A percentile compares a stretch with the other conserved stretches of the same genome.
These are phyloP conservation scores for Monopis laevigella DNA, from an alignment of 2,888 invertebrate genomes.

Conservation along the genomic window DNA sequence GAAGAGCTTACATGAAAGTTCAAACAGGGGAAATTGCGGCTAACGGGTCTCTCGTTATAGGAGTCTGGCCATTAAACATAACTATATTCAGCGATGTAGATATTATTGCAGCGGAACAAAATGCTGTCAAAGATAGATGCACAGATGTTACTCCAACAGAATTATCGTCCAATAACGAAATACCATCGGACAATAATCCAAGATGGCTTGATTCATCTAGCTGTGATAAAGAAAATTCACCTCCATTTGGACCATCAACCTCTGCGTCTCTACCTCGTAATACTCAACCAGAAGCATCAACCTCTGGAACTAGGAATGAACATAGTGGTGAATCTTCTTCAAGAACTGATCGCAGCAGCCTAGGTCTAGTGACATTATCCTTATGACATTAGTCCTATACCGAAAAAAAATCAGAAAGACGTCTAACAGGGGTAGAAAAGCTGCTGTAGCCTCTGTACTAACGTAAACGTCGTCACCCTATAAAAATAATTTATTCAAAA, in stretches of 20 bases:
- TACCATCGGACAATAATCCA: conserved; percentile 6
- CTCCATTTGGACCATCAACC: conserved; percentile 6
- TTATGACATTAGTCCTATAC: conserved; percentile 18
- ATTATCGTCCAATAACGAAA: conserved; percentile 5
- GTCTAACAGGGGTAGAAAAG: conserved; percentile 16
- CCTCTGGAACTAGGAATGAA: conserved; percentile 14
- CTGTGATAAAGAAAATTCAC: not conserved
- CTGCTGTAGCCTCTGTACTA: conserved; percentile 13
- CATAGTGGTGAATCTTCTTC: conserved; percentile 14
- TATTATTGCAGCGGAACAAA: conserved; percentile 18
- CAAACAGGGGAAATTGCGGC: conserved; percentile 20
- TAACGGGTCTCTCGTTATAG: conserved; percentile 18
- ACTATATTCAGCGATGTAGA: conserved; percentile 17
- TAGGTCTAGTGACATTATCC: conserved; percentile 17
- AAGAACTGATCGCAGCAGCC: conserved; percentile 15
- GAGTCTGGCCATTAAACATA: conserved; percentile 20
- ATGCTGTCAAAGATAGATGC: conserved; percentile 18
- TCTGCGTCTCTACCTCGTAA: not conserved
- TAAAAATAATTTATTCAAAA: too few relatives aligned
- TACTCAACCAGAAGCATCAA: conserved; percentile 6
- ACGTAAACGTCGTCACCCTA: conserved; percentile 12
- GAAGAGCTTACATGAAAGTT: conserved; percentile 19
- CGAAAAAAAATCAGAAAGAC: conserved; percentile 16
- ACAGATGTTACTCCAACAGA: conserved; percentile 14
- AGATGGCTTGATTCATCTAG: conserved; percentile 2